Percentiles rank a stretch among this genome's conserved stretches.
phyloP scores from a whole-genome alignment of 2,888 invertebrate genomes.

The Candidula unifasciata region DNA sequence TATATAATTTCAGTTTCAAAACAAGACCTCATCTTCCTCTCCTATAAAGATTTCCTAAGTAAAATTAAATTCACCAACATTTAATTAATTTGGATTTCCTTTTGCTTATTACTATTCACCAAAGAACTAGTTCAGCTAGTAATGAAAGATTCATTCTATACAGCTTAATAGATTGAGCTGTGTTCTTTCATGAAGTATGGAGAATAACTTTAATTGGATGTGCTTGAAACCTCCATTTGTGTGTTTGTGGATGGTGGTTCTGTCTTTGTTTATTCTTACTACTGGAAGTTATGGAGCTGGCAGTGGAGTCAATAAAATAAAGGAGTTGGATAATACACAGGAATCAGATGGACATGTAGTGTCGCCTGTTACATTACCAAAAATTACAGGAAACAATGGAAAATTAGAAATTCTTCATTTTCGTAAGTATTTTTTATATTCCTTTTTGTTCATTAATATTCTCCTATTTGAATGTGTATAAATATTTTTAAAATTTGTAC shows the following conservation, averaged over 20 bases:
- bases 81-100: too few species aligned
- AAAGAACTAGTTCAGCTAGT: too few species aligned
- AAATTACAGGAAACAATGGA: neutral
- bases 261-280: conserved; percentile 4
- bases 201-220: neutral
- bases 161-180: too few species aligned
- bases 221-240: neutral
- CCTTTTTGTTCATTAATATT: too few species aligned
- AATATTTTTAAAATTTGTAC: too few species aligned
- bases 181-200: neutral
- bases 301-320: neutral
- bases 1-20: too few species aligned
- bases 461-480: too few species aligned
- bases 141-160: too few species aligned
- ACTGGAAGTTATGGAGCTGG: neutral
- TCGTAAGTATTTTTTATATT: conserved; percentile 1
- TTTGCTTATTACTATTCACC: too few species aligned
- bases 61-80: too few species aligned
- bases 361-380: neutral
- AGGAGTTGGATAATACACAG: neutral
- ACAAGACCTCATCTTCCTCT: too few species aligned
- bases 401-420: neutral
- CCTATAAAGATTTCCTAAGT: too few species aligned
- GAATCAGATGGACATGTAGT: neutral
- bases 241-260: neutral